Evolutionary conservation across 2,888 invertebrate species (phyloP), one percentile per base, ranked within the genome.

Genomic region (Epinotia brunnichana): DNA sequence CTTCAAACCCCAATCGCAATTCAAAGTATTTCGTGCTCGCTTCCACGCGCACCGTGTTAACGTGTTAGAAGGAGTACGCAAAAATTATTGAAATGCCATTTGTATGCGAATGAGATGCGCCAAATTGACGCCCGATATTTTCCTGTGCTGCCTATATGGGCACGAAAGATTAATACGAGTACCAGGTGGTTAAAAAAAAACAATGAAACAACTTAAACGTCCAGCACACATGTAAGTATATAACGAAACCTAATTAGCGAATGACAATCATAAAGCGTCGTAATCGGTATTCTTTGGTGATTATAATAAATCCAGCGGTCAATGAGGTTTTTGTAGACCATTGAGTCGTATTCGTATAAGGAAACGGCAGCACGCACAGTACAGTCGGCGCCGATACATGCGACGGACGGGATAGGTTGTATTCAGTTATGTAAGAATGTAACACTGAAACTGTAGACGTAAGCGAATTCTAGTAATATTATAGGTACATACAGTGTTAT

Each of bases 231-330:
- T 75, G 67, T 73, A 61, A 70, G 24, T n/a, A 62, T 44, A 74
- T 74, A 74, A 71, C 74, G 71, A 76, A 72, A 73, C 74, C 56
- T 79, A 75, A 79, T 79, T 79, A 79, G 75, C 74, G 56, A 62
- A 54, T 24, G 69, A 61, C 29, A 63, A 71, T 74, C 78, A 74
- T 74, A 79, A 67, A 69, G 57, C 61, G 70, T 64, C 76, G 78
- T 78, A 81, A 67, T 67, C 54, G 61, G 67, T 61, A 56, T 80
- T 76, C 71, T 76, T 61, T 64, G 76, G 80, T 77, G 78, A 81
- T 84, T 80, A 82, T 79, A 81, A 83, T 84, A 85, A 85, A 85
- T 85, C 81, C 76, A 76, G 59, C 68, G 75, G 69, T 66, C 69
- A 62, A 73, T 74, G 70, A 62, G 35, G 35, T 72, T 72, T 72